Percentiles rank a stretch among this genome's conserved stretches.
phyloP scores from a whole-genome alignment of 2,797 vertebrate genomes.

The Rhynchonycteris naso region DNA sequence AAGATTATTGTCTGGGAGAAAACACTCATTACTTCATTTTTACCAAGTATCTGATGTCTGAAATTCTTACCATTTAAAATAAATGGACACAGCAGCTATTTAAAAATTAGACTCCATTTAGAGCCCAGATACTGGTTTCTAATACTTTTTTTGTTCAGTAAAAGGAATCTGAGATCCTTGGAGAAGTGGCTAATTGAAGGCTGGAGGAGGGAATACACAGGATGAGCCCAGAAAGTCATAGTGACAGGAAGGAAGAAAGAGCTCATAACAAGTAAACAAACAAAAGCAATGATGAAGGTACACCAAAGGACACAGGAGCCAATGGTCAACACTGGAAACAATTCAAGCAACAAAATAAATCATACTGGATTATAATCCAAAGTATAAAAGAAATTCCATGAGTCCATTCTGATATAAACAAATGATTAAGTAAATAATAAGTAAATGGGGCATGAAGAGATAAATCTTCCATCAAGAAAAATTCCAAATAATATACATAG shows the following conservation, averaged over 20 bases:
- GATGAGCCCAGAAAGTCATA: neutral
- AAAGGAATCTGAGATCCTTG: neutral
- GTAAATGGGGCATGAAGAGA: neutral
- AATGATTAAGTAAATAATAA: neutral
- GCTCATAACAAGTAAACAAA: neutral
- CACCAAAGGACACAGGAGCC: neutral
- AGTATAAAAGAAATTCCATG: neutral
- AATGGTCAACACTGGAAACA: neutral
- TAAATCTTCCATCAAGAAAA: neutral
- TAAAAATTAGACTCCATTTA: neutral
- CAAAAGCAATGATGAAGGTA: neutral
- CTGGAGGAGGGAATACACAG: neutral
- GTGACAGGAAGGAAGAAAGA: neutral
- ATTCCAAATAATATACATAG: neutral
- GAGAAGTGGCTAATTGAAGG: neutral
- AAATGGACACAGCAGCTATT: neutral
- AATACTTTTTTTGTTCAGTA: neutral
- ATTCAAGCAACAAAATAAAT: neutral
- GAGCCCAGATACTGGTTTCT: neutral
- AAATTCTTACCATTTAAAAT: constrained; percentile 4
- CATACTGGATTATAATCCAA: neutral
- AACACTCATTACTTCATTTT: neutral
- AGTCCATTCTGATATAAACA: neutral
- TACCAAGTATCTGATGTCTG: constrained; percentile 11
- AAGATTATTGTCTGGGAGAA: constrained; percentile 39